Evolutionary conservation across 2,888 invertebrate species (phyloP), one percentile per base, ranked within the genome.

Genomic region (Scaptomyza parva): DNA sequence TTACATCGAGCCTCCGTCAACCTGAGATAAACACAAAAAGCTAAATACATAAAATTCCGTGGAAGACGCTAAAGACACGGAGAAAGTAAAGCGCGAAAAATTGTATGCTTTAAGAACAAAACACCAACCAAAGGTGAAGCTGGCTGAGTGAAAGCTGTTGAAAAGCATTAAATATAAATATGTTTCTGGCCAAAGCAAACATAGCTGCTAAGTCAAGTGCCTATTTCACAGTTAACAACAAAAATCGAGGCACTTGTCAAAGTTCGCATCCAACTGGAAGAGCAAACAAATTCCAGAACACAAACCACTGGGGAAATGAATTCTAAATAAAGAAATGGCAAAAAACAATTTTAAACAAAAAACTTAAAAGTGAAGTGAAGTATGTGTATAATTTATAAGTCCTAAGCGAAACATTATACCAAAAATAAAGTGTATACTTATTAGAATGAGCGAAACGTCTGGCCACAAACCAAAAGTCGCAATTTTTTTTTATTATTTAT

Each of bases 261-360:
- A 5, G 18, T 48, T 48, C 14, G 35, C 2, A 4, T 41, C 50
- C 53, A 40, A 35, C 1, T 11, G 40, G 45, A 20, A 18, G 14
- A 9, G 2, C 40, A 51, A 73, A 44, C 26, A 61, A 65, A 44
- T 54, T 54, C 12, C 57, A 44, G 14, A 12, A 51, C 20, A 41
- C 30, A 54, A 58, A 45, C n/a, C 53, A 44, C 7, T 26, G 14
- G 44, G 43, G 60, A 62, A 67, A 68, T 52, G 8, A 50, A 41
- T 53, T 14, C 9, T 30, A 41, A 53, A 45, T 45, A 30, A 41
- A 58, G 4, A 24, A 24, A 1, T 3, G 24, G 7, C 0, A 24
- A 24, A 24, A 24, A n/a, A 33, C 33, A 1, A n/a, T 12, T 12
- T 30, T 30, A 4, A 33, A n/a, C n/a, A 1, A 35, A n/a, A 33